Base-by-base conservation (phyloP, 2,113 vertebrate genomes). In the Anolis sagrei region DNA sequence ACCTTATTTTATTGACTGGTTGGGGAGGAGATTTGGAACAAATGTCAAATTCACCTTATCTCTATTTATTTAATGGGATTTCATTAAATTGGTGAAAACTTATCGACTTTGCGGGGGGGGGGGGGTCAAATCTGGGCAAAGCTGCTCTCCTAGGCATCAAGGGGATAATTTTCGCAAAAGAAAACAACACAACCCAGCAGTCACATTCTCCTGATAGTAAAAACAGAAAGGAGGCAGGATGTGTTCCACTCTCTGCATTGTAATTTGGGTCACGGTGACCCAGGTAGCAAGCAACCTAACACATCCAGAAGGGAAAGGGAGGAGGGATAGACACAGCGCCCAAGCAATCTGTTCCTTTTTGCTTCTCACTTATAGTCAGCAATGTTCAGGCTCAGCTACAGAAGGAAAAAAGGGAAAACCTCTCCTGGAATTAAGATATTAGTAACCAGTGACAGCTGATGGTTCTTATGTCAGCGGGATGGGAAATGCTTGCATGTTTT, bases 191-290 rank as follows among this genome's bases (percentile, higher is more conserved):
- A 76, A 49, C n/a, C 21, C 10, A 51, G 74, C 73, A 68, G 49
- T 51, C 27, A 34, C 39, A 51, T 39, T 32, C 39, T 44, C 66
- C 61, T 51, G 82, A 27, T n/a, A 11, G 74, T 29, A 29, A 18
- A 44, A 66, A 44, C 5, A 16, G 72, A 21, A 34, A 76, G 74
- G 4, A 64, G 61, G 44, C 29, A 36, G 29, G 16, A 23, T 48
- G 16, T 16, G 68, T 51, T 32, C 51, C 61, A 68, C 74, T 36
- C 36, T 36, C 36, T 54, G 64, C 73, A 76, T n/a, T 49, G 14
- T 51, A 68, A 84, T 84, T 32, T 66, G 73, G 73, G 74, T 68
- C 61, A 84, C 11, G 34, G 39, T 44, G n/a, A 77, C 82, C 82
- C 74, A 76, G 61, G 82, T 18, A 68, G 82, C 73, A 84, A 68